Evolutionary conservation across 2,113 vertebrate species (phyloP), one percentile per base, ranked within the genome.

Genomic region (Gallinago media): DNA sequence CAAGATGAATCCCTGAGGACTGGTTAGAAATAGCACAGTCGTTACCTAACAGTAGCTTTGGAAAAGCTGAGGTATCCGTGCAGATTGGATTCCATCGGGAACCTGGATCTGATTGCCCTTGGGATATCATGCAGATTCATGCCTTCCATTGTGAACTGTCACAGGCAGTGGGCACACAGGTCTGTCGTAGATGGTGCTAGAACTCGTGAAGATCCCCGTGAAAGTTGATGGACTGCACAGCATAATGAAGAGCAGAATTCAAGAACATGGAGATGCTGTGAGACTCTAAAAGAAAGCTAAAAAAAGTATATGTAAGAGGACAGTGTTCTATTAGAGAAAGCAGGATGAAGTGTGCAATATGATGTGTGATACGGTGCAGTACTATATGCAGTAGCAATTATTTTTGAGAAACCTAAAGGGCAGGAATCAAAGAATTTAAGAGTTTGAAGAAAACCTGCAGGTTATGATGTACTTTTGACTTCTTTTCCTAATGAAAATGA

Each of bases 71-170:
- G 56, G 34, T 79, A 23, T 23, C 27, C 1, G 2, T 62, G 49
- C 40, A 80, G 67, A 8, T 34, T 49, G 34, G 42, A 55, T 76
- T 80, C 79, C 42, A 61, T 38, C 4, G 2, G 66, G 52, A 82
- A 22, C 20, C 47, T 19, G 5, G 46, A 27, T 54, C 21, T 63
- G 38, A 23, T 49, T 89, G 75, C 34, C 38, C 61, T 42, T 12
- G 38, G 36, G 21, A 11, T 22, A 21, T 50, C 47, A 31, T 9
- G 27, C 29, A 12, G 7, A 25, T 54, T 54, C 0, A 0, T 67
- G 73, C 44, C 34, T 25, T 85, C 52, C 23, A 4, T 0, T 29
- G 59, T 32, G 71, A 87, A 1, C 52, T 32, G 59, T 76, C 44
- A 0, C 44, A 59, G 77, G 47, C 10, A 2, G 9, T 14, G 47